These are phyloP conservation scores for Bombylius major DNA, from an alignment of 2,888 invertebrate genomes.

Conservation along the genomic window DNA sequence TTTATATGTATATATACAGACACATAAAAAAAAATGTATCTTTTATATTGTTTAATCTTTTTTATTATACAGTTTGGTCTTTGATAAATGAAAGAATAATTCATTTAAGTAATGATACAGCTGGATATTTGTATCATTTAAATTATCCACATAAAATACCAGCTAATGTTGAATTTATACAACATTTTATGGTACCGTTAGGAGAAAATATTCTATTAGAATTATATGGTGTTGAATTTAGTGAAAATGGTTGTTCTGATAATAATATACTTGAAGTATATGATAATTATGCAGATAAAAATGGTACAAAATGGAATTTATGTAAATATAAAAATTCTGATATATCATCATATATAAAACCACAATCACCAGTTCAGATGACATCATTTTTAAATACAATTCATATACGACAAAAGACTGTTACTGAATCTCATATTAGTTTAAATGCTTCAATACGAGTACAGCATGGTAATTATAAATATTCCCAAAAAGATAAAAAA, in stretches of 20 bases:
- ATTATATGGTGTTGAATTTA: constrained; percentile 38
- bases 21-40: no score
- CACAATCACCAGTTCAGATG: constrained; percentile 41
- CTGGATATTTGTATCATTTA: constrained; percentile 41
- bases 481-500: no score
- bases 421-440: constrained; percentile 36
- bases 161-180: constrained; percentile 40
- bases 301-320: constrained; percentile 56
- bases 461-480: constrained; percentile 38
- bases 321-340: constrained; percentile 37
- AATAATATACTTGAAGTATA: constrained; percentile 44
- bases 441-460: constrained; percentile 51
- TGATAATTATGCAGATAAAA: constrained; percentile 58
- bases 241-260: constrained; percentile 37
- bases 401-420: constrained; percentile 42
- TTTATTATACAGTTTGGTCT: constrained; percentile 23
- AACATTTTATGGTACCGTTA: constrained; percentile 44
- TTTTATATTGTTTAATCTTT: background rate
- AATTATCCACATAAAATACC: constrained; percentile 47
- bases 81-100: constrained; percentile 37
- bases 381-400: constrained; percentile 56
- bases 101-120: constrained; percentile 34
- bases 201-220: constrained; percentile 42
- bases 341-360: constrained; percentile 10
- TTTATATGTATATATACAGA: no score